phyloP scores from a whole-genome alignment of 1,140 invertebrate species.

The Atta colombica region DNA sequence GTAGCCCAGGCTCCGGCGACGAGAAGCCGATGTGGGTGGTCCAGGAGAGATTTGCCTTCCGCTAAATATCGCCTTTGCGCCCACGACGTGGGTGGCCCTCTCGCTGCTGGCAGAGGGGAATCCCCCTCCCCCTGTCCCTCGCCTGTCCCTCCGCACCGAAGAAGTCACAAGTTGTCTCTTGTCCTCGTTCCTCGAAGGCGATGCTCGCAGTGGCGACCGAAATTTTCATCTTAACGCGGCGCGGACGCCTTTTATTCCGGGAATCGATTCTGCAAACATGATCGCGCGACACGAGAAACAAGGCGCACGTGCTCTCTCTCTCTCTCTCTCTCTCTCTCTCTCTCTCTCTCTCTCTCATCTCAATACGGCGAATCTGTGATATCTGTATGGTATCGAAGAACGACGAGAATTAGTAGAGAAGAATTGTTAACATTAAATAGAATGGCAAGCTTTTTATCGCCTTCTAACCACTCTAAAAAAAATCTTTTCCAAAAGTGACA shows the following conservation, averaged over 20 bases:
- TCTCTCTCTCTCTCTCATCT: not conserved
- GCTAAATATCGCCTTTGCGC: slow-evolving; percentile 86
- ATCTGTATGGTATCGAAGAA: not conserved
- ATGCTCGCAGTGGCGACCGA: slow-evolving; percentile 34
- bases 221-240: slow-evolving; percentile 55
- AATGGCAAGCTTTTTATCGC: not conserved
- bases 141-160: slow-evolving; percentile 53
- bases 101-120: slow-evolving; percentile 75
- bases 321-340: too few relatives aligned
- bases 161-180: slow-evolving; percentile 74
- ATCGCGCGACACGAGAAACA: not conserved
- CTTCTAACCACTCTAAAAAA: too few relatives aligned
- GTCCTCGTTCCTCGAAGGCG: slow-evolving; percentile 72
- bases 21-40: slow-evolving; percentile 82
- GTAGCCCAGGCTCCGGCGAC: slow-evolving; percentile 77
- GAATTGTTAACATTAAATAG: slow-evolving; percentile 28
- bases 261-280: slow-evolving; percentile 27
- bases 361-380: not conserved
- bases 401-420: not conserved
- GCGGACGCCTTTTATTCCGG: slow-evolving; percentile 24
- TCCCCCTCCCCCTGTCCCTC: slow-evolving; percentile 69
- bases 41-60: slow-evolving; percentile 85
- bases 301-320: not conserved
- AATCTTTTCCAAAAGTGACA: too few relatives aligned
- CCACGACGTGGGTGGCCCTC: slow-evolving; percentile 85